Evolutionary conservation across 1,140 invertebrate species (phyloP).

Genomic region (Lepidurus packardi): DNA sequence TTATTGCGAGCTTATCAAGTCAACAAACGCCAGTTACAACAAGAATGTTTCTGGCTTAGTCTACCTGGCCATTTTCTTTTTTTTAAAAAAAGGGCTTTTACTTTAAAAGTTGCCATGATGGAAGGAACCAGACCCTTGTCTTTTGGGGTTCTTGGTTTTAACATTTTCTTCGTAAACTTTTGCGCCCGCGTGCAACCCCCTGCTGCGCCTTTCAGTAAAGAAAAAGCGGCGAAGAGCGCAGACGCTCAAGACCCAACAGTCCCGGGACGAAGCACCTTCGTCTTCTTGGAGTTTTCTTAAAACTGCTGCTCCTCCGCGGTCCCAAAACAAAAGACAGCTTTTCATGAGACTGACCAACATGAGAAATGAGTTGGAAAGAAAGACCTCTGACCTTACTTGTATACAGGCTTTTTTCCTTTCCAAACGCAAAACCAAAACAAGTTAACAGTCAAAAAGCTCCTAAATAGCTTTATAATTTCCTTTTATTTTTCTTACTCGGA

Average conservation of each 20-base stretch:
- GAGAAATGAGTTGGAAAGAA: not conserved
- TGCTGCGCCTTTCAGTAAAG: slow-evolving; percentile 4
- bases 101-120: too few relatives aligned
- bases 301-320: not conserved
- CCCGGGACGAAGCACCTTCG: too few relatives aligned
- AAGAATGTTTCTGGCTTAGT: too few relatives aligned
- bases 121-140: not conserved
- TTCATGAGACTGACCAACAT: slow-evolving; percentile 10
- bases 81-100: not conserved
- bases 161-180: slow-evolving; percentile 1
- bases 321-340: slow-evolving; percentile 4
- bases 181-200: slow-evolving; percentile 12
- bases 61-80: not conserved
- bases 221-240: not conserved
- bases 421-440: not conserved
- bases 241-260: too few relatives aligned
- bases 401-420: not conserved
- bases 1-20: too few relatives aligned
- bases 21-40: too few relatives aligned
- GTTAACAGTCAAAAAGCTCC: not conserved
- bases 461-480: not conserved
- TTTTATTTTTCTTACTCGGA: too few relatives aligned
- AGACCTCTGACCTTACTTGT: slow-evolving; percentile 17
- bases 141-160: not conserved
- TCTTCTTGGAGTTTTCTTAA: not conserved